Percentiles rank a stretch among this genome's conserved stretches.
Conservation (phyloP, 2,797 vertebrate species). For the Melanogrammus aeglefinus region DNA sequence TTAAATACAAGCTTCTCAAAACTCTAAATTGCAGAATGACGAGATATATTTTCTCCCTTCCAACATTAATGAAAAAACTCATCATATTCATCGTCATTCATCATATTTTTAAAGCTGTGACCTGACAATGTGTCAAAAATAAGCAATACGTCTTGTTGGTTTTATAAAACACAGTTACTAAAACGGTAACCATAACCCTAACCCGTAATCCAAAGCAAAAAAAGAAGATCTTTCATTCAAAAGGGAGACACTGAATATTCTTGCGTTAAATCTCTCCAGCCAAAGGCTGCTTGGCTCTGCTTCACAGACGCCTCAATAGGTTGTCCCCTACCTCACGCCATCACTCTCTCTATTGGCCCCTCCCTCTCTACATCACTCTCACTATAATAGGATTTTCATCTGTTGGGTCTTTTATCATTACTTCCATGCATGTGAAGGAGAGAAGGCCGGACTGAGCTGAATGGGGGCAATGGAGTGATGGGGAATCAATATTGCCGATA, state of each 20-base stretch:
- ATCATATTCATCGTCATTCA: too few species aligned
- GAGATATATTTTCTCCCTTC: not conserved
- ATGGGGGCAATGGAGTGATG: constrained; percentile 53
- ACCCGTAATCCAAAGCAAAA: too few species aligned
- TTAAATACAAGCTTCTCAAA: not conserved
- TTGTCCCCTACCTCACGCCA: not conserved
- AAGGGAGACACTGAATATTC: too few species aligned
- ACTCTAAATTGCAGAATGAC: not conserved
- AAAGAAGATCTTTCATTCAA: not conserved
- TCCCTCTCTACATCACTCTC: constrained; percentile 4
- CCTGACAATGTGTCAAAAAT: too few species aligned
- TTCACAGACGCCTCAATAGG: constrained; percentile 30
- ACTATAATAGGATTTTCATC: constrained; percentile 51
- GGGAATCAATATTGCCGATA: constrained; percentile 66
- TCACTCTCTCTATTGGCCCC: constrained; percentile 13
- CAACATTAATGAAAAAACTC: not conserved
- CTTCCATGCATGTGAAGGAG: constrained; percentile 59
- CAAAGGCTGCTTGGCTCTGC: not conserved
- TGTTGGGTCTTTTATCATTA: constrained; percentile 52
- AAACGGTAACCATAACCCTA: too few species aligned
- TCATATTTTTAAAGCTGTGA: too few species aligned
- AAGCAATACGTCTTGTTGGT: too few species aligned
- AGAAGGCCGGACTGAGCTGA: constrained; percentile 45
- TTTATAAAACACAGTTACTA: too few species aligned
- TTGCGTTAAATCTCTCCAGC: not conserved